These are phyloP conservation scores for Heterotis niloticus DNA, from an alignment of 2,113 vertebrate species.

Conservation along the genomic window DNA sequence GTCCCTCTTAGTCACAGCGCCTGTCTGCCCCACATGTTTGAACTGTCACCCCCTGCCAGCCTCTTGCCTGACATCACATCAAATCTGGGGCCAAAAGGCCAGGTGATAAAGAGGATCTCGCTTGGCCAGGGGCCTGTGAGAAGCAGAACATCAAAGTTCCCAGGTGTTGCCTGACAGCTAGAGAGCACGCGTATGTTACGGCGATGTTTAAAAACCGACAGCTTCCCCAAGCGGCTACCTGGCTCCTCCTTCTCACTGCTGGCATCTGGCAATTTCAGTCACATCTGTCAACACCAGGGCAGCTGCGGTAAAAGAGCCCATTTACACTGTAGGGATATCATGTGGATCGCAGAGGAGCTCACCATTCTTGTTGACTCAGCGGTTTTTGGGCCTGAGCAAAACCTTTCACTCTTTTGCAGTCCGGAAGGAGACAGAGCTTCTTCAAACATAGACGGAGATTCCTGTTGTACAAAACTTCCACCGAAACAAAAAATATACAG, in stretches of 20 bases:
- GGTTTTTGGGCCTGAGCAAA: background rate
- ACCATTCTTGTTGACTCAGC: background rate
- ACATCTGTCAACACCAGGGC: background rate
- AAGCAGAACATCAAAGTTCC: background rate
- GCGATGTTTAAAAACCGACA: background rate
- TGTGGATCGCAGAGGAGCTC: no score
- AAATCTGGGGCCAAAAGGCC: background rate
- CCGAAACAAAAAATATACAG: no score
- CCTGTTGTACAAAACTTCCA: background rate
- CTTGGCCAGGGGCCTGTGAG: background rate
- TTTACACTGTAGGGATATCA: background rate
- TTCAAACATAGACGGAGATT: background rate
- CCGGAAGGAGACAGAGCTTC: background rate
- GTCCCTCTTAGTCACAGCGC: background rate
- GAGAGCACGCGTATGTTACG: background rate
- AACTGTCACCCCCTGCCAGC: constrained; percentile 3
- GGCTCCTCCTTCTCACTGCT: no score
- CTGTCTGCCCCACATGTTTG: background rate
- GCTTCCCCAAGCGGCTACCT: background rate
- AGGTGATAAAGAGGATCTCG: background rate
- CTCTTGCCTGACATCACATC: background rate
- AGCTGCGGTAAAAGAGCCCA: background rate
- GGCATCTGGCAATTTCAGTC: background rate
- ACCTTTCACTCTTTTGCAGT: background rate
- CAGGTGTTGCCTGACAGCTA: background rate